Base-by-base conservation (phyloP, 2,113 vertebrate genomes). In the Tetrao urogallus region DNA sequence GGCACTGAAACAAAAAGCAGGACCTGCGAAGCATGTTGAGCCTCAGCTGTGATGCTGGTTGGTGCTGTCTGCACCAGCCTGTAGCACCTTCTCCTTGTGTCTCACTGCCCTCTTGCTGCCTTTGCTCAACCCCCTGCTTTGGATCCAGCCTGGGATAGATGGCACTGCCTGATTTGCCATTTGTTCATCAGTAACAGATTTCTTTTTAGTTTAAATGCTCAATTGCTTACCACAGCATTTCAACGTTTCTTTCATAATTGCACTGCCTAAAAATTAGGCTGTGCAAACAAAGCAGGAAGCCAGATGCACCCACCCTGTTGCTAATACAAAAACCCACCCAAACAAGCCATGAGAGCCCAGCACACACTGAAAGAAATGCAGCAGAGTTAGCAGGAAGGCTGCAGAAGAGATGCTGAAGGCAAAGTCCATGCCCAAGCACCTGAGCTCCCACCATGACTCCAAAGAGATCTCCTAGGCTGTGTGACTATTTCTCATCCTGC, bases 221-320 rank as follows among this genome's bases (percentile, higher is more conserved):
- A 58, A 66, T 54, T 91, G 82, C 91, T 92, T 88, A 57, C 67
- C 1, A 5, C 67, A 87, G 58, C 60, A 71, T 82, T 80, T 77
- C 69, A 77, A 69, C 58, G 63, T 88, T 73, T 66, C 64, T 58
- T 40, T 86, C 28, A 5, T 77, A 70, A 93, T 73, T 42, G 38
- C 21, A 36, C 52, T 94, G 78, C 79, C 82, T 64, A 50, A 79
- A 85, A 91, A 95, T 91, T 21, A 83, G 75, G 27, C 82, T 66
- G 75, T 79, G 67, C 79, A 34, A 4, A 42, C 84, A 20, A 8
- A 74, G 74, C 84, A 71, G 90, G 93, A 82, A 94, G 64, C 64
- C 79, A 70, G 92, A 76, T 48, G 72, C 79, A 50, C 85, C 87
- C 92, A 82, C 75, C 75, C 82, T 79, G 85, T 69, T 95, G 78